phyloP scores from a whole-genome alignment of 2,113 vertebrate genomes.

The Callospermophilus lateralis region DNA sequence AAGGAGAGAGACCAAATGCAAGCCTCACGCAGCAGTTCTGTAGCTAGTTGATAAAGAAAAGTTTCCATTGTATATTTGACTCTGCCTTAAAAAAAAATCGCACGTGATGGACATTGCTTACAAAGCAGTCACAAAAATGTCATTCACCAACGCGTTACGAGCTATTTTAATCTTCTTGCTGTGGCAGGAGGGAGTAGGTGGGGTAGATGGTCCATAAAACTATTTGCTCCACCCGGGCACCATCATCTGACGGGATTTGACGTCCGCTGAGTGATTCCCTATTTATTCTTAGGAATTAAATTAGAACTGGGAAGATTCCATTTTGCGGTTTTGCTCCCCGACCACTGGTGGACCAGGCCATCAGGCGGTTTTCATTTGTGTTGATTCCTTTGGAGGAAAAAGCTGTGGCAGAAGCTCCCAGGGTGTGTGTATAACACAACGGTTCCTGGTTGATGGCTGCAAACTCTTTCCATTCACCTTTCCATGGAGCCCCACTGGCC shows the following conservation, averaged over 20 bases:
- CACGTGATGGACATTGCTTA: neutral
- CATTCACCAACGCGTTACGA: slow-evolving; percentile 10
- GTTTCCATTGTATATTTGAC: neutral
- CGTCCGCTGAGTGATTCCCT: slow-evolving; percentile 63
- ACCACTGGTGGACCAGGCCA: neutral
- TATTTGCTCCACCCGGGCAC: slow-evolving; percentile 7
- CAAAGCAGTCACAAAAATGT: neutral
- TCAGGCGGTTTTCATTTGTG: neutral
- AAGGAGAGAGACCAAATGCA: no score
- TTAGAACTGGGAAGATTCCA: neutral
- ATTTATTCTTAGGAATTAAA: slow-evolving; percentile 55
- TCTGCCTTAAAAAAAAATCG: neutral
- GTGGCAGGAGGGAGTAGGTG: neutral
- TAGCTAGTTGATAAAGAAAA: neutral
- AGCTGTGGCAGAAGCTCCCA: neutral
- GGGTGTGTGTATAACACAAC: neutral
- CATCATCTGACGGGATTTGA: neutral
- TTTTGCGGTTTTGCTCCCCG: slow-evolving; percentile 26
- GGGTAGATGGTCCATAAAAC: neutral
- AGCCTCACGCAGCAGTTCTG: neutral
- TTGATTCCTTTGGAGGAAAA: slow-evolving; percentile 44
- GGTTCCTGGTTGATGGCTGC: fast-evolving
- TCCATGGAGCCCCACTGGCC: fast-evolving
- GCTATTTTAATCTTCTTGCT: slow-evolving; percentile 14
- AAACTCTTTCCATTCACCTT: neutral